Percentiles rank a stretch among this genome's conserved stretches.
Evolutionary conservation across 2,113 vertebrate genomes (phyloP).

Genomic region (Gymnobelideus leadbeateri): DNA sequence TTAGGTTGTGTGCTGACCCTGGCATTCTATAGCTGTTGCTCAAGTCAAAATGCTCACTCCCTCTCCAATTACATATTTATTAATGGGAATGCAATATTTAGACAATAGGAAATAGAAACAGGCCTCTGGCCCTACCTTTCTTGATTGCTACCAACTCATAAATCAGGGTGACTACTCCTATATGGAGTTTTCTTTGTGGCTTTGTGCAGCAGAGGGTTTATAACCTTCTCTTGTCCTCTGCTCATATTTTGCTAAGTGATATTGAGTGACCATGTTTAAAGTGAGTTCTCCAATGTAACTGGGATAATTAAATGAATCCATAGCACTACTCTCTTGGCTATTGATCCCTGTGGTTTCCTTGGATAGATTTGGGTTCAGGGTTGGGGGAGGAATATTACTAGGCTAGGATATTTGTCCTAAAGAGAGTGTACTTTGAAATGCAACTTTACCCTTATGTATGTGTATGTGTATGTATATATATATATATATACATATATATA

Average conservation of each 20-base stretch:
- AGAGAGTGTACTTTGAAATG: background rate
- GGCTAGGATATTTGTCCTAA: background rate
- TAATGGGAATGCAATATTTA: constrained; percentile 66
- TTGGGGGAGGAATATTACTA: background rate
- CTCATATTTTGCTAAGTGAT: constrained; percentile 60
- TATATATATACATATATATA: no score
- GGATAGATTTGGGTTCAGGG: constrained; percentile 18
- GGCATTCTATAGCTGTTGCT: background rate
- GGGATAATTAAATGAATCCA: constrained; percentile 68
- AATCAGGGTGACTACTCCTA: constrained; percentile 21
- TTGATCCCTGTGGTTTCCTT: constrained; percentile 51
- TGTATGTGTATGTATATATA: no score
- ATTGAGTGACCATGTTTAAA: constrained; percentile 72
- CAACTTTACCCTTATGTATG: background rate
- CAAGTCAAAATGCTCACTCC: background rate
- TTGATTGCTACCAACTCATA: constrained; percentile 23
- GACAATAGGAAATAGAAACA: constrained; percentile 58
- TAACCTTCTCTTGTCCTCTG: constrained; percentile 74
- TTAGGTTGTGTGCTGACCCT: background rate
- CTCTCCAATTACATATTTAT: constrained; percentile 46
- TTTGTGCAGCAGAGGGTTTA: constrained; percentile 19
- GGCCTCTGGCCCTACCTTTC: constrained; percentile 51
- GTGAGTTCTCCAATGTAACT: constrained; percentile 57
- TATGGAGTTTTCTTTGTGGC: constrained; percentile 60
- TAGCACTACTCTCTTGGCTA: constrained; percentile 64